Percentiles rank a stretch among this genome's conserved stretches.
Conservation (phyloP, 2,113 vertebrate genomes). For the Vulpes vulpes region DNA sequence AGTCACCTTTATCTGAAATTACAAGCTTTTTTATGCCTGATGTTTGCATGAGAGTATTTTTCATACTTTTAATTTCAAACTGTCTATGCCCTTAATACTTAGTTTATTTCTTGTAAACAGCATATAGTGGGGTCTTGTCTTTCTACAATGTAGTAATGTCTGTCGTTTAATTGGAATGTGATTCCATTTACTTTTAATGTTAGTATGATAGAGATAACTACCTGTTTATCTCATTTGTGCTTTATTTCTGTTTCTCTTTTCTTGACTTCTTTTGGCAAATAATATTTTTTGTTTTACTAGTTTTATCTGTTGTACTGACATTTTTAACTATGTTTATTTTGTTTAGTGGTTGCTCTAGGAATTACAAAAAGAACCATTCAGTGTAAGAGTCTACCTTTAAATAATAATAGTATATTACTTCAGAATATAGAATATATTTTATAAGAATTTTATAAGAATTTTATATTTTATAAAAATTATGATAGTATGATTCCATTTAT, state of each 20-base stretch:
- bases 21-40: background rate
- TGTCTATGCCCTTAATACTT: background rate
- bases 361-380: background rate
- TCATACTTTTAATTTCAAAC: background rate
- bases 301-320: background rate
- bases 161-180: background rate
- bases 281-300: background rate
- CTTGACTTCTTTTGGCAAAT: background rate
- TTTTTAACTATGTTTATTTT: background rate
- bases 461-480: background rate
- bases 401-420: background rate
- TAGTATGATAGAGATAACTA: background rate
- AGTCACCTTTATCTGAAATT: background rate
- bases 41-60: constrained; percentile 3
- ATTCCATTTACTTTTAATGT: background rate
- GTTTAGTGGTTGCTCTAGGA: background rate
- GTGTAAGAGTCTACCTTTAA: background rate
- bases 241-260: background rate
- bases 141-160: background rate
- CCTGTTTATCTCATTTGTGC: background rate
- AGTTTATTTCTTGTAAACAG: background rate
- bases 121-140: background rate
- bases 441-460: too few species aligned
- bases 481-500: background rate
- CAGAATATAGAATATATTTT: background rate